Base-by-base conservation (phyloP, 2,888 invertebrate species). In the Apamea sordens region DNA sequence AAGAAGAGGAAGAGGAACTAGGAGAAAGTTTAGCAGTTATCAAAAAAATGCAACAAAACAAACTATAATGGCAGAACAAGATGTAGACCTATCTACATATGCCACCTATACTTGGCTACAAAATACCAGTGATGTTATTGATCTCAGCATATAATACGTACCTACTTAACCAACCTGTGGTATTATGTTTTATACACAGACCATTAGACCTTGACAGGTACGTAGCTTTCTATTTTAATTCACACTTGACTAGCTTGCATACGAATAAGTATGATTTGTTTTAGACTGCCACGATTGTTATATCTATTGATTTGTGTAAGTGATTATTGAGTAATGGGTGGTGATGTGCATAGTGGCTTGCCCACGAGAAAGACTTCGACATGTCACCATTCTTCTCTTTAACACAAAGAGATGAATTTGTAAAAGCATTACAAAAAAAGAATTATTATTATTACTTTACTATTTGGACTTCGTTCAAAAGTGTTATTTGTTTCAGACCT, bases 151-250 rank as follows among this genome's bases (percentile, higher is more conserved):
- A 56, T 61, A 70, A 41, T 47, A 72, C 10, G 15, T 64, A 61
- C 28, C 24, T 41, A 41, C 59, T 50, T n/a, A 76, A 75, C 77
- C 47, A 75, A 74, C 59, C 64, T 72, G 68, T 65, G 61, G 36
- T 85, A 68, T 73, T 69, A 80, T 80, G 65, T 69, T 82, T 72
- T 63, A 67, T 65, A 68, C 63, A 59, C 4, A 80, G 73, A 82
- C 81, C 84, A 84, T 88, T 59, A 79, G 79, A 84, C 88, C 88
- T 87, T 87, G 87, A 74, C 79, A 86, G 78, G 76, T 75, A 61
- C 32, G 64, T 21, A 68, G 77, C 88, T 87, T 87, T 87, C 87
- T 88, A 88, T 79, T 86, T 76, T 68, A 86, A 86, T 84, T 80
- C 61, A 79, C 78, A 84, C 88, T 77, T 86, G 76, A 80, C 80